A percentile compares a stretch with the other conserved stretches of the same genome.
These are phyloP conservation scores for Phymorhynchus buccinoides DNA, from an alignment of 1,140 invertebrate genomes.

Conservation along the genomic window DNA sequence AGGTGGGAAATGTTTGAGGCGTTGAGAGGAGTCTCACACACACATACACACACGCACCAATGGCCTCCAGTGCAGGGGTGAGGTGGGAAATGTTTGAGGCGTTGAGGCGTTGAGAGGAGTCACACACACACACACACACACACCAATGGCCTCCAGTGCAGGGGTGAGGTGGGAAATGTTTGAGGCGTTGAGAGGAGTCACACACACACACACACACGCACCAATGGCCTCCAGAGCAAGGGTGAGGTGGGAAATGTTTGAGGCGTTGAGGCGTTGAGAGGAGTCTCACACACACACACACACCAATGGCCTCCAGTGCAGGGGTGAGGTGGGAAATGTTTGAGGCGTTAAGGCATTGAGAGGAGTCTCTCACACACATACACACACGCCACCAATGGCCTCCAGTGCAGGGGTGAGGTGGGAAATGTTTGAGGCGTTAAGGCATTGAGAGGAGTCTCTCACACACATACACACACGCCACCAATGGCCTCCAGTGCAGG, in stretches of 20 bases:
- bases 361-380: too few relatives aligned
- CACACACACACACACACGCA: not conserved
- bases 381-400: slow-evolving; percentile 35
- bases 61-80: slow-evolving; percentile 29
- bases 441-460: too few relatives aligned
- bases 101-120: too few relatives aligned
- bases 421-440: slow-evolving; percentile 33
- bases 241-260: slow-evolving; percentile 37
- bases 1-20: too few relatives aligned
- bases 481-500: slow-evolving; percentile 35
- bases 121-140: not conserved
- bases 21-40: too few relatives aligned
- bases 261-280: too few relatives aligned
- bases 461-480: not conserved
- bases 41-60: slow-evolving; percentile 41
- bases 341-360: slow-evolving; percentile 10
- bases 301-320: slow-evolving; percentile 39
- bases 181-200: slow-evolving; percentile 4
- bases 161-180: slow-evolving; percentile 36
- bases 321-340: slow-evolving; percentile 36
- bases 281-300: not conserved
- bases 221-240: slow-evolving; percentile 35
- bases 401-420: slow-evolving; percentile 29
- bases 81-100: slow-evolving; percentile 35
- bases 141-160: slow-evolving; percentile 39